These are phyloP conservation scores for Drosophila parthenogenetica DNA, from an alignment of 2,888 invertebrate species.

Conservation along the genomic window DNA sequence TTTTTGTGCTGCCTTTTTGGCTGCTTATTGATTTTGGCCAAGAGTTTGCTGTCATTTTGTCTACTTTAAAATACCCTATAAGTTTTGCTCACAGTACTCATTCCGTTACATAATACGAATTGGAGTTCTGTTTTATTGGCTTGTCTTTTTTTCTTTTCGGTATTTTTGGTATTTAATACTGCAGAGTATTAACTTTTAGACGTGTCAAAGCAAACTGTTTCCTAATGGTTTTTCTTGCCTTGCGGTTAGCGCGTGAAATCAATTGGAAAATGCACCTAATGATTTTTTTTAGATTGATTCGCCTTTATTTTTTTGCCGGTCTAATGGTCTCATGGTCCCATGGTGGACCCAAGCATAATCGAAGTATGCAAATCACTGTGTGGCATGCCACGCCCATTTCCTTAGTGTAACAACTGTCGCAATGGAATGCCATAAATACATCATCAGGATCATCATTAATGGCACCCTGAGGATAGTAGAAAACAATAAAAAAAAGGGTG, in stretches of 20 bases:
- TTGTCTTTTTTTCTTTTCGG: too few relatives aligned
- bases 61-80: neutral
- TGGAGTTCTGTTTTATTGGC: too few relatives aligned
- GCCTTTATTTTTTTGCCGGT: constrained; percentile 21
- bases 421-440: constrained; percentile 49
- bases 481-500: constrained; percentile 21
- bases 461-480: neutral
- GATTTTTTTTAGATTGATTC: constrained; percentile 60
- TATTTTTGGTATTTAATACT: neutral
- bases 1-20: constrained; percentile 38
- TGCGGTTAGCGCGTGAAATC: constrained; percentile 73
- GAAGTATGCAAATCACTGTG: constrained; percentile 55
- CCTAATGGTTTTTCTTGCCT: constrained; percentile 8
- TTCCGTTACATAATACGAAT: neutral
- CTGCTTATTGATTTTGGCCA: constrained; percentile 75
- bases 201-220: neutral
- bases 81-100: neutral
- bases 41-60: constrained; percentile 28
- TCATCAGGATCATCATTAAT: constrained; percentile 39
- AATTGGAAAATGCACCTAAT: constrained; percentile 79
- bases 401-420: constrained; percentile 58
- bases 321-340: constrained; percentile 34
- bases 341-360: constrained; percentile 57
- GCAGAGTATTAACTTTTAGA: neutral
- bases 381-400: constrained; percentile 59